Evolutionary conservation across 2,888 invertebrate genomes (phyloP), one percentile per base, ranked within the genome.

Genomic region (Ischnus inquisitorius): DNA sequence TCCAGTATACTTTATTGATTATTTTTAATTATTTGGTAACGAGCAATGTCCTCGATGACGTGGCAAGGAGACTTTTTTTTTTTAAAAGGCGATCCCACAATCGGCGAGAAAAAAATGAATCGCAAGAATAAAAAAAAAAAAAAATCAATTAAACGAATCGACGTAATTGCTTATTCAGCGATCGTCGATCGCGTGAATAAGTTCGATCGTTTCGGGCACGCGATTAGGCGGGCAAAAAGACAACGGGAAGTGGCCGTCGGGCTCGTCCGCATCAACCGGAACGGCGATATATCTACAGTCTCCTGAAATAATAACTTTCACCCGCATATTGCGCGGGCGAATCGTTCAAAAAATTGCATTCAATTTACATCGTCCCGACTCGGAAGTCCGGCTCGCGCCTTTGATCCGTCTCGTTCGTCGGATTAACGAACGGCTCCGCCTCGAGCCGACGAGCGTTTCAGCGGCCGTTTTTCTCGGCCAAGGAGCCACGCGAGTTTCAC

Each of bases 231-330:
- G 19, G 1, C 4, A 14, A 19, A 62, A 43, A 62, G 19, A 48
- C 43, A 25, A 41, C 64, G 39, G 39, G 16, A 46, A 46, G 65
- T n/a, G 60, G 39, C 64, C 60, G 46, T 60, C 46, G 74, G 64
- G 69, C 48, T 65, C 43, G 72, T 81, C 65, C 74, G 80, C 84
- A 81, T 65, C 48, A 69, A 69, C 68, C 74, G 80, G 81, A 77
- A 84, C 84, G 77, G 78, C 81, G 78, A 48, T 74, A 80, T 46
- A 60, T 68, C 78, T 34, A 1, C 34, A 34, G 34, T 34, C 77
- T 65, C 60, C 46, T 75, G 75, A 78, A 72, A 54, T 48, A 62
- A 48, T 69, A 68, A 81, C 84, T 84, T 84, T 84, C 84, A 81
- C 84, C 65, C 64, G 5, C 51, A 34, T 19, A 54, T 22, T 46